Conservation (phyloP, 2,113 vertebrate genomes). For the Trichechus manatus region DNA sequence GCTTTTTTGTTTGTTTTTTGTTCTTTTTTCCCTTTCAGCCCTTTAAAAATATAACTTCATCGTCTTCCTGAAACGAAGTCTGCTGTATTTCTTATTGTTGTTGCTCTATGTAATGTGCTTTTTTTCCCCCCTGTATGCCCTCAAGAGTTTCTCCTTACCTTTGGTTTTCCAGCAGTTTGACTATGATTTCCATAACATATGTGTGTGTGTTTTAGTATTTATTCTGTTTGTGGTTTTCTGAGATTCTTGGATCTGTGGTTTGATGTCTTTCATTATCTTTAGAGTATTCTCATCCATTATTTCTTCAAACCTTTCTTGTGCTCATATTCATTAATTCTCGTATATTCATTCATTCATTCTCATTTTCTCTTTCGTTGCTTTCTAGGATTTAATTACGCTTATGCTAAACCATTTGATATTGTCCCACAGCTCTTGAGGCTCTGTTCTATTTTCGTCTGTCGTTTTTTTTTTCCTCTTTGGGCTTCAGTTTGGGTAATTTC, state of each 20-base stretch:
- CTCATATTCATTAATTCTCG: background rate
- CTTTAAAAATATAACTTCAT: background rate
- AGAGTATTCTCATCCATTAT: background rate
- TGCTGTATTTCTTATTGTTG: background rate
- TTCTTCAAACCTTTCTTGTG: background rate
- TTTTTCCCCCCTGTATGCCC: background rate
- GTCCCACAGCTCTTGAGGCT: background rate
- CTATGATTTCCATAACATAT: background rate
- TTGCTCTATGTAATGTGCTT: background rate
- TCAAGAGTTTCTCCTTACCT: background rate
- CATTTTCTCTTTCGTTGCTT: background rate
- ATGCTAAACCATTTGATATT: background rate
- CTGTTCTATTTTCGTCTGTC: background rate
- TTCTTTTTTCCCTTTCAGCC: background rate
- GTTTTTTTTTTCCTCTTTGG: background rate
- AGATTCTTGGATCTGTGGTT: background rate
- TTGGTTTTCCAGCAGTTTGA: background rate
- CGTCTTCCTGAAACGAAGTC: background rate
- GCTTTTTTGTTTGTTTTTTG: too few species aligned
- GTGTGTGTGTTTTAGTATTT: background rate
- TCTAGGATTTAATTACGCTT: background rate
- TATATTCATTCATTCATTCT: background rate
- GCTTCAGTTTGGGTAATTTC: background rate
- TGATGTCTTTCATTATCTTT: background rate
- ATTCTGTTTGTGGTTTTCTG: background rate